Conservation (phyloP, 1,140 invertebrate genomes). For the Bombus waltoni region DNA sequence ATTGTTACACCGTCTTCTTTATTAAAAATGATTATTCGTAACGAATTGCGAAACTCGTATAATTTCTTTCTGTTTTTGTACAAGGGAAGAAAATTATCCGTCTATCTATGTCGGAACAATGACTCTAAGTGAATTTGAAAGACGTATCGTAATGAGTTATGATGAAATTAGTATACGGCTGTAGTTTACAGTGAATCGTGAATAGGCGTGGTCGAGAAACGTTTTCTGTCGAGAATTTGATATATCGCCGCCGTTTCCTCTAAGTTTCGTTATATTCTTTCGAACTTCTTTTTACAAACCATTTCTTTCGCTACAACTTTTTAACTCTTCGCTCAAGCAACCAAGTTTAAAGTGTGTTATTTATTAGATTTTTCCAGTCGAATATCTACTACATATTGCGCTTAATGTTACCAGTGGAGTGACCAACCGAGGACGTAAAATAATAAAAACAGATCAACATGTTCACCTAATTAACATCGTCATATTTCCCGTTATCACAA, state of each 20-base stretch:
- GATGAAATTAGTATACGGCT: constrained; percentile 22
- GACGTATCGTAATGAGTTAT: background rate
- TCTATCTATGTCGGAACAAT: background rate
- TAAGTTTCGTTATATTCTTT: constrained; percentile 15
- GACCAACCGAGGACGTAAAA: no score
- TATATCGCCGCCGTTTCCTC: background rate
- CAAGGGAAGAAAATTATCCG: background rate
- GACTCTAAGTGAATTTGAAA: background rate
- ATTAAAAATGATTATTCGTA: no score
- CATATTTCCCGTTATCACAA: no score
- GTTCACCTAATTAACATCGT: no score
- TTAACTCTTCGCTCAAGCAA: background rate
- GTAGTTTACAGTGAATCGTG: constrained; percentile 29
- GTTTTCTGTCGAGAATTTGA: constrained; percentile 21
- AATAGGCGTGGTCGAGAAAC: constrained; percentile 30
- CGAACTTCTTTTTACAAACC: background rate
- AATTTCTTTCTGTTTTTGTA: no score
- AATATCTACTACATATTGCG: no score
- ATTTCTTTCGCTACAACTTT: background rate
- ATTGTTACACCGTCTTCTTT: no score
- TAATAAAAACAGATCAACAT: no score
- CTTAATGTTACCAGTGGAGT: no score
- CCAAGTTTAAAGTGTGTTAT: background rate
- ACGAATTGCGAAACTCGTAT: no score
- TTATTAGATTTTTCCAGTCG: no score